These are phyloP conservation scores for Hanleya hanleyi DNA, from an alignment of 2,888 invertebrate genomes.

Conservation along the genomic window DNA sequence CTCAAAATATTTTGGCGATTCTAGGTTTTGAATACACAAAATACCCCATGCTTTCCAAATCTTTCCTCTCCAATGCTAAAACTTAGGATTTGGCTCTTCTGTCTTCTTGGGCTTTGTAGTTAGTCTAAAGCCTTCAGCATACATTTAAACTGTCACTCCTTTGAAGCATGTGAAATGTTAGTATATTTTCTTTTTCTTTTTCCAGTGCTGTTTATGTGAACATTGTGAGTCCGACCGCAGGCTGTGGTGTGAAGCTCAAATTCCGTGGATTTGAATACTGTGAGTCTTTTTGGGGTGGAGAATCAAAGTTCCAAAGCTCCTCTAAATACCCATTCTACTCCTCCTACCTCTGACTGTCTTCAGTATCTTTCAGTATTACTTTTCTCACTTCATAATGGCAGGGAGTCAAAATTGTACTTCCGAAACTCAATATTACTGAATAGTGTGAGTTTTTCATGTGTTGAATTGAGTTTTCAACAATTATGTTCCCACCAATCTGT, in stretches of 20 bases:
- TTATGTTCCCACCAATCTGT: too few relatives aligned
- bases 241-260: slow-evolving; percentile 47
- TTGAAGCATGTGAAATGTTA: background rate
- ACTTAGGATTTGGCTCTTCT: too few relatives aligned
- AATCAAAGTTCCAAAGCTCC: background rate
- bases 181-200: background rate
- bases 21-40: too few relatives aligned
- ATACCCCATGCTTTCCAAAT: too few relatives aligned
- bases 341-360: background rate
- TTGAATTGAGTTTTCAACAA: too few relatives aligned
- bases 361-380: background rate
- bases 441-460: too few relatives aligned
- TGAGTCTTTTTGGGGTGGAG: slow-evolving; percentile 30
- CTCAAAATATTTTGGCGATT: too few relatives aligned
- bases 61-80: too few relatives aligned
- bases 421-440: too few relatives aligned
- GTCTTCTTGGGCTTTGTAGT: too few relatives aligned
- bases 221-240: slow-evolving; percentile 53
- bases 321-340: background rate
- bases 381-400: background rate
- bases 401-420: background rate
- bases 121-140: too few relatives aligned
- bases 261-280: slow-evolving; percentile 56
- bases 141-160: too few relatives aligned
- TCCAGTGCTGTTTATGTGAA: slow-evolving; percentile 55